Conservation (phyloP, 2,113 vertebrate genomes). For the Scortum barcoo region DNA sequence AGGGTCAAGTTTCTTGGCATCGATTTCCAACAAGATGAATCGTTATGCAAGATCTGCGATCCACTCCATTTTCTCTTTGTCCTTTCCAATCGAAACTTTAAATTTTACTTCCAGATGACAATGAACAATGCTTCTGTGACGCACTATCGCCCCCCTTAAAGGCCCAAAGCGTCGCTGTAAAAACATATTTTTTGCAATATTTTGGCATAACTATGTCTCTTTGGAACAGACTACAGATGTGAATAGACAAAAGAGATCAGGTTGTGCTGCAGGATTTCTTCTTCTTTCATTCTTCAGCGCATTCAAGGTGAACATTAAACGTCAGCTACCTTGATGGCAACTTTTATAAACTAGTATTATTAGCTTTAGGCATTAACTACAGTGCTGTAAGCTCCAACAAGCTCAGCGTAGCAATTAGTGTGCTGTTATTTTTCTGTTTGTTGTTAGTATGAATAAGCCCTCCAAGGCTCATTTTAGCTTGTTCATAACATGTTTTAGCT, state of each 20-base stretch:
- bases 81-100: conserved; percentile 53
- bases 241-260: neutral
- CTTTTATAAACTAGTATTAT: conserved; percentile 1
- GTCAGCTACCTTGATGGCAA: neutral
- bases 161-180: neutral
- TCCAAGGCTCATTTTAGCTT: neutral
- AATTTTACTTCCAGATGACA: conserved; percentile 47
- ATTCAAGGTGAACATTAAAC: conserved; percentile 7
- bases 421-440: conserved; percentile 21
- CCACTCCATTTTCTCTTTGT: conserved; percentile 45
- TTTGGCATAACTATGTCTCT: neutral
- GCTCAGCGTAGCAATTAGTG: conserved; percentile 4
- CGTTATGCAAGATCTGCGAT: conserved; percentile 55
- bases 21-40: conserved; percentile 68
- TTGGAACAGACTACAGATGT: neutral
- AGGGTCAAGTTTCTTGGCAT: conserved; percentile 72
- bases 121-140: conserved; percentile 6
- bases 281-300: neutral
- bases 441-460: conserved; percentile 18
- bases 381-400: conserved; percentile 14
- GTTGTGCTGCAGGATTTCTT: neutral
- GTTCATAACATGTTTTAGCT: conserved; percentile 30
- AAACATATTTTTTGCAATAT: conserved; percentile 7
- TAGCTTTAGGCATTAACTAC: conserved; percentile 19
- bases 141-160: neutral